phyloP scores from a whole-genome alignment of 2,113 vertebrate genomes.

The Galemys pyrenaicus region DNA sequence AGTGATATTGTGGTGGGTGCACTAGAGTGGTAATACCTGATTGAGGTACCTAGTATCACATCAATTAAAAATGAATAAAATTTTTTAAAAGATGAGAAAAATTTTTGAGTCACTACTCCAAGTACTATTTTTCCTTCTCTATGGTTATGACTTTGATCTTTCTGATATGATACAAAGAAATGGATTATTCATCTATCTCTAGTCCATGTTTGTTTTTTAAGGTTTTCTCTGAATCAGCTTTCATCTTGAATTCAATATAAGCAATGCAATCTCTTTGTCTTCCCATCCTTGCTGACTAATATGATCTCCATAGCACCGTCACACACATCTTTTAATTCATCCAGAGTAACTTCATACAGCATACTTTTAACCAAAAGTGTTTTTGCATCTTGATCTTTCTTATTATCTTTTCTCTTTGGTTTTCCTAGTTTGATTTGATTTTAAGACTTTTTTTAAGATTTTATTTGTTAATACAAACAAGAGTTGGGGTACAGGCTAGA shows the following conservation, averaged over 20 bases:
- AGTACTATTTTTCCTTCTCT: slow-evolving; percentile 76
- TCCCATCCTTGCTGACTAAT: slow-evolving; percentile 92
- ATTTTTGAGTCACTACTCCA: slow-evolving; percentile 60
- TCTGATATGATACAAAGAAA: slow-evolving; percentile 93
- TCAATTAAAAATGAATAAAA: too few relatives aligned
- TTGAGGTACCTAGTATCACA: too few relatives aligned
- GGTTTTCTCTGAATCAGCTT: slow-evolving; percentile 93
- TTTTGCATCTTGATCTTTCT: slow-evolving; percentile 93
- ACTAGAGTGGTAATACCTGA: too few relatives aligned
- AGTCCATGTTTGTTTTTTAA: slow-evolving; percentile 93
- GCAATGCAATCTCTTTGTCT: slow-evolving; percentile 95
- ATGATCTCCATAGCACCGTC: slow-evolving; percentile 91
- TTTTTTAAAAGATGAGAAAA: too few relatives aligned
- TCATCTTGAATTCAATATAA: slow-evolving; percentile 95
- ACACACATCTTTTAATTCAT: slow-evolving; percentile 93
- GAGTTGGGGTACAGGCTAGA: too few relatives aligned
- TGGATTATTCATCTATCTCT: slow-evolving; percentile 93
- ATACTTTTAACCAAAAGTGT: slow-evolving; percentile 97
- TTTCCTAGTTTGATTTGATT: slow-evolving; percentile 93
- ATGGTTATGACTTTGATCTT: slow-evolving; percentile 88
- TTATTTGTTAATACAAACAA: too few relatives aligned
- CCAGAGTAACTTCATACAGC: slow-evolving; percentile 89
- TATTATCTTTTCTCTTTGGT: slow-evolving; percentile 88
- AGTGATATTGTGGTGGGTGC: background rate
- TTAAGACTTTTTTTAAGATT: too few relatives aligned